phyloP scores from a whole-genome alignment of 2,113 vertebrate species.

The Lutjanus erythropterus region DNA sequence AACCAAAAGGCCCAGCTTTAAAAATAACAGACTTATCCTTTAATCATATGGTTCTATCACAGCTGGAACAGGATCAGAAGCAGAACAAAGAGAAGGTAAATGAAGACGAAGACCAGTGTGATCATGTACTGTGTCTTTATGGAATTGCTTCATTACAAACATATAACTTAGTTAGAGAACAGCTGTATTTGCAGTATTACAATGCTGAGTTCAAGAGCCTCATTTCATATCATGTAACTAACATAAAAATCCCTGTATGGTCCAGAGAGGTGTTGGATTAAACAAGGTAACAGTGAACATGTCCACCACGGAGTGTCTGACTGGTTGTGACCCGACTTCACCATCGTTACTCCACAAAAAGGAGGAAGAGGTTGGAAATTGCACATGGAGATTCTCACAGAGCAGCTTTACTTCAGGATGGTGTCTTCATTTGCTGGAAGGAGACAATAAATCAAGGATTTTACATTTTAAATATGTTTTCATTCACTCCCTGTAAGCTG shows the following conservation, averaged over 20 bases:
- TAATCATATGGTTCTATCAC: too few relatives aligned
- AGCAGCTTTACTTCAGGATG: conserved; percentile 85
- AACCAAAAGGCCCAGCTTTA: too few relatives aligned
- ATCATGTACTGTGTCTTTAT: conserved; percentile 34
- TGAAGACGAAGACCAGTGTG: conserved; percentile 3
- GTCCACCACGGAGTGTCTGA: conserved; percentile 29
- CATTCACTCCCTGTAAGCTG: too few relatives aligned
- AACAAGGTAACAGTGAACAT: conserved; percentile 3
- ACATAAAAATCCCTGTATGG: conserved; percentile 15
- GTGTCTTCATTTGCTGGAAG: conserved; percentile 89
- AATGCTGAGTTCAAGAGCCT: conserved; percentile 33
- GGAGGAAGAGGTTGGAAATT: conserved; percentile 46
- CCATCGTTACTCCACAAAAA: neutral
- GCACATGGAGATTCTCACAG: conserved; percentile 45
- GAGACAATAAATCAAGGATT: neutral
- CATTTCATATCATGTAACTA: conserved; percentile 40
- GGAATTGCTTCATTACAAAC: conserved; percentile 42
- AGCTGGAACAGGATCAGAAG: neutral
- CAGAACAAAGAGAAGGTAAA: neutral
- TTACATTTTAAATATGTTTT: too few relatives aligned
- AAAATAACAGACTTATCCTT: too few relatives aligned
- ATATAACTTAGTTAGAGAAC: conserved; percentile 42
- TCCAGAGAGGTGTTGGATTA: conserved; percentile 11
- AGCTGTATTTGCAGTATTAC: conserved; percentile 13
- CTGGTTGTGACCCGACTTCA: conserved; percentile 10